These are phyloP conservation scores for Haplochromis burtoni DNA, from an alignment of 2,113 vertebrate genomes.

Conservation along the genomic window DNA sequence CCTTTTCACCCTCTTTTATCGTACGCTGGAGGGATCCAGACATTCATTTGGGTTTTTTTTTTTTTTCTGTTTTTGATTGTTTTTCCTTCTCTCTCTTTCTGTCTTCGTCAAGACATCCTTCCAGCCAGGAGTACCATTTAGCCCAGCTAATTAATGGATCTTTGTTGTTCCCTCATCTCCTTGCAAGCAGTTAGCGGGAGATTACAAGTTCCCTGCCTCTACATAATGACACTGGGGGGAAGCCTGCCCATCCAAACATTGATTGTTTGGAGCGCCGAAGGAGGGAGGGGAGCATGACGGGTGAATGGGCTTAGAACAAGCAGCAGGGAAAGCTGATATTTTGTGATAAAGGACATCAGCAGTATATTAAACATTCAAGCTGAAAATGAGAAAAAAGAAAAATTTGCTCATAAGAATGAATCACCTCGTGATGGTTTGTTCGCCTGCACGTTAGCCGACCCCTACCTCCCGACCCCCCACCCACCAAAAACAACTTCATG, in stretches of 20 bases:
- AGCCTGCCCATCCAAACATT: conserved; percentile 20
- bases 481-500: neutral
- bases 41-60: neutral
- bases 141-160: conserved; percentile 54
- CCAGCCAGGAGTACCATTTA: conserved; percentile 44
- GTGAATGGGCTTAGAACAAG: neutral
- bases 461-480: neutral
- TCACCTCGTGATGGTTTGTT: neutral
- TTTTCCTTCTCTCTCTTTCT: neutral
- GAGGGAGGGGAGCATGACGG: neutral
- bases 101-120: conserved; percentile 22
- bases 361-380: neutral
- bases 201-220: conserved; percentile 58
- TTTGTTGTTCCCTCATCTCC: conserved; percentile 56
- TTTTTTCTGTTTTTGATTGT: neutral
- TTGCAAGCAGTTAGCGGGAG: conserved; percentile 51
- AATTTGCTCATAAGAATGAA: neutral
- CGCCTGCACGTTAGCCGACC: neutral
- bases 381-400: neutral
- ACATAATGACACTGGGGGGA: conserved; percentile 37
- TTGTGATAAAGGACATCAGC: neutral
- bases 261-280: conserved; percentile 13
- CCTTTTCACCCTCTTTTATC: conserved; percentile 1
- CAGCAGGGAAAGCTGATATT: neutral
- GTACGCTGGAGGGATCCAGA: neutral